Evolutionary conservation across 2,113 vertebrate genomes (phyloP).

Genomic region (Chaetorhynchus papuensis): DNA sequence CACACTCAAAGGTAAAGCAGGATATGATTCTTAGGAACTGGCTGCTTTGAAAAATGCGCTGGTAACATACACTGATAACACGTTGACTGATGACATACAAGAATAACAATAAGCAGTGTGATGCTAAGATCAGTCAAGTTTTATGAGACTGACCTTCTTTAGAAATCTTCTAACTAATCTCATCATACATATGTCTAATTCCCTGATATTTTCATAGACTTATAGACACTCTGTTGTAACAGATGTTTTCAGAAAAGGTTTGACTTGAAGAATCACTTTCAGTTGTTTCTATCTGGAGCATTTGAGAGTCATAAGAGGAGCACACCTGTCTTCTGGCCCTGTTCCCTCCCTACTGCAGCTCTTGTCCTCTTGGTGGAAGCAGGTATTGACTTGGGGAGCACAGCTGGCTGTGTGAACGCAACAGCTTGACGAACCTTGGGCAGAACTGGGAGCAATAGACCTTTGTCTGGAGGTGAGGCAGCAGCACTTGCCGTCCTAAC

Average conservation of each 20-base stretch:
- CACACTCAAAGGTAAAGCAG: background rate
- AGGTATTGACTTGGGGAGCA: background rate
- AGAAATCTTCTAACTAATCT: background rate
- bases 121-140: background rate
- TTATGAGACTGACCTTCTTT: background rate
- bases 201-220: background rate
- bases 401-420: fast-evolving
- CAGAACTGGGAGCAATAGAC: fast-evolving
- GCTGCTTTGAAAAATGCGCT: background rate
- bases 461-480: background rate
- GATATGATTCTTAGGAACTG: background rate
- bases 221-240: background rate
- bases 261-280: background rate
- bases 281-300: background rate
- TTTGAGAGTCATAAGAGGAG: background rate
- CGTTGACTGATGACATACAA: background rate
- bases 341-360: background rate
- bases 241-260: background rate
- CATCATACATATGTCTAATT: background rate
- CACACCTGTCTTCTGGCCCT: background rate
- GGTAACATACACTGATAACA: background rate
- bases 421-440: background rate
- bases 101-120: background rate
- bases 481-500: background rate
- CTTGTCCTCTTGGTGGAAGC: background rate